Percentiles rank a stretch among this genome's conserved stretches.
Conservation (phyloP, 1,140 invertebrate genomes). For the Temnothorax longispinosus region DNA sequence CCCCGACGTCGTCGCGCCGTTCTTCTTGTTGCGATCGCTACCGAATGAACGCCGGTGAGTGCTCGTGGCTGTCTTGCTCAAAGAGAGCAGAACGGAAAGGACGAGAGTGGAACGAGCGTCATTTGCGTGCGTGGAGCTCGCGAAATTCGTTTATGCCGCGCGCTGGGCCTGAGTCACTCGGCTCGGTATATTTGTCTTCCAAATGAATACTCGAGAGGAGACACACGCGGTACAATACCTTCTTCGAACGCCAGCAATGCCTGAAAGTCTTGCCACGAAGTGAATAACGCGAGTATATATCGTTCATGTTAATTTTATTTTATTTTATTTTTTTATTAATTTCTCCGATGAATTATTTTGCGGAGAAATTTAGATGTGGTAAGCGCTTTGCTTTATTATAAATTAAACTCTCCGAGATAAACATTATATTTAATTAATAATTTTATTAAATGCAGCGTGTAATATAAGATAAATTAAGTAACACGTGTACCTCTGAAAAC, state of each 20-base stretch:
- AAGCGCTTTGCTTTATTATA: not conserved
- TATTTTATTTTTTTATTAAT: not conserved
- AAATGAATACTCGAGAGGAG: constrained; percentile 15
- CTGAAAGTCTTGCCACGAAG: not conserved
- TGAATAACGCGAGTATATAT: not conserved
- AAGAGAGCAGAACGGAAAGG: not conserved
- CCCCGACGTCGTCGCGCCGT: not conserved
- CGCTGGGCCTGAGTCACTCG: not conserved
- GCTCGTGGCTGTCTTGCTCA: not conserved
- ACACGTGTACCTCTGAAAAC: not conserved
- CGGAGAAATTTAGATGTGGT: not conserved
- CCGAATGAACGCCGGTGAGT: constrained; percentile 24
- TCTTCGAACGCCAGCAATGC: not conserved
- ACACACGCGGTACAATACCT: not conserved
- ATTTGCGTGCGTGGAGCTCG: constrained; percentile 29
- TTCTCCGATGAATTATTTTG: not conserved
- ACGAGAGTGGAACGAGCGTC: not conserved
- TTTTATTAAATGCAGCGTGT: not conserved
- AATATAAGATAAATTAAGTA: not conserved
- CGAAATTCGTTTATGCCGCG: constrained; percentile 41
- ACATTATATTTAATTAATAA: not conserved
- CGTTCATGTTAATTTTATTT: not conserved
- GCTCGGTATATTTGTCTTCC: constrained; percentile 25
- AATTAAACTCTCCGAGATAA: not conserved
- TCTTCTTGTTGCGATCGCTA: constrained; percentile 33